phyloP scores from a whole-genome alignment of 1,140 invertebrate genomes.

The Papilio xuthus region DNA sequence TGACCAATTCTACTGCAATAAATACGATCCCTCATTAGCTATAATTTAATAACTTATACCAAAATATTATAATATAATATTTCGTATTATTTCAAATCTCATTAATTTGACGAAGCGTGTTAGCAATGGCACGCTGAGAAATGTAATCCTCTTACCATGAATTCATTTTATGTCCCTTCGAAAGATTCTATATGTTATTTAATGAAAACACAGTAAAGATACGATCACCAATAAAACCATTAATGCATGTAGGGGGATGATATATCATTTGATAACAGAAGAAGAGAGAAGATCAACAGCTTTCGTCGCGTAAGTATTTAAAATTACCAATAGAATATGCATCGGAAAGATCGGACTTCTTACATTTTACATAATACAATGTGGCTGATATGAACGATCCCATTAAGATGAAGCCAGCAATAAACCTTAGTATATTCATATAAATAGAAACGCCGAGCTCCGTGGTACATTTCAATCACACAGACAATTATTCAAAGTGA shows the following conservation, averaged over 20 bases:
- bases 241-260: neutral
- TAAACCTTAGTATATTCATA: too few species aligned
- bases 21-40: too few species aligned
- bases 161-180: neutral
- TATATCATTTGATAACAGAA: neutral
- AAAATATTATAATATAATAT: too few species aligned
- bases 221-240: neutral
- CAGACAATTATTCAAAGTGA: conserved; percentile 51
- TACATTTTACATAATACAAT: too few species aligned
- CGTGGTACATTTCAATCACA: conserved; percentile 33
- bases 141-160: conserved; percentile 2
- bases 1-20: too few species aligned
- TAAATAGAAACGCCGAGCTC: neutral
- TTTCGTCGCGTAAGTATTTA: too few species aligned
- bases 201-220: neutral
- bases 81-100: neutral
- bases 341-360: too few species aligned
- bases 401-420: too few species aligned
- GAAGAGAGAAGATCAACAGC: too few species aligned
- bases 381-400: too few species aligned
- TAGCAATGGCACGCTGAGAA: conserved; percentile 8
- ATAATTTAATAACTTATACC: too few species aligned
- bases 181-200: neutral
- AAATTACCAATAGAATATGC: too few species aligned
- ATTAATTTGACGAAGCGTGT: neutral